phyloP scores from a whole-genome alignment of 1,140 invertebrate genomes.

The Drosophila parabipectinata region DNA sequence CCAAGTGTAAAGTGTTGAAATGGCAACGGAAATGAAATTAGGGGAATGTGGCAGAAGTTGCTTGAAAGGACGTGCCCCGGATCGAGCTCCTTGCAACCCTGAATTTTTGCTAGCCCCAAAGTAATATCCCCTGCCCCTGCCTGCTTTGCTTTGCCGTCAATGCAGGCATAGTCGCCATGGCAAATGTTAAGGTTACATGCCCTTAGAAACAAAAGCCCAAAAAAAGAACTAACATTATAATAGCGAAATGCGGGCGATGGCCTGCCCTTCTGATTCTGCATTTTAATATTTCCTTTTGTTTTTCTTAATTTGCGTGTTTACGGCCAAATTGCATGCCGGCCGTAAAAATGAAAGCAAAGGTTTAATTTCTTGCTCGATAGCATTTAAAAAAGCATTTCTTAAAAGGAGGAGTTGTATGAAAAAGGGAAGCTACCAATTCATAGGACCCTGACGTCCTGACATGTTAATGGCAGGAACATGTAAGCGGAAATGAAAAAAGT shows the following conservation, averaged over 20 bases:
- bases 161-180: constrained; percentile 31
- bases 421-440: constrained; percentile 14
- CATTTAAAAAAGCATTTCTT: constrained; percentile 28
- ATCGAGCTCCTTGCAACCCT: constrained; percentile 8
- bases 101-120: constrained; percentile 9
- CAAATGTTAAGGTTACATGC: constrained; percentile 67
- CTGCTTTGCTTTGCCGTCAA: not conserved
- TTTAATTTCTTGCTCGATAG: constrained; percentile 26
- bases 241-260: constrained; percentile 23
- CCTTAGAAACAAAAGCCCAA: not conserved
- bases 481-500: not conserved
- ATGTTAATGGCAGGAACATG: constrained; percentile 26
- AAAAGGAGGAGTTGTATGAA: not conserved
- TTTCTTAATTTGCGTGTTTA: constrained; percentile 74
- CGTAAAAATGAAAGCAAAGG: constrained; percentile 21
- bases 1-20: constrained; percentile 47
- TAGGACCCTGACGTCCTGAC: not conserved
- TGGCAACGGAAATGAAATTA: constrained; percentile 63
- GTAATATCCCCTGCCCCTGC: not conserved
- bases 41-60: constrained; percentile 27
- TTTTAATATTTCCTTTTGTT: constrained; percentile 52
- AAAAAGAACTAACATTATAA: constrained; percentile 17
- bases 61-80: constrained; percentile 36
- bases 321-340: constrained; percentile 59
- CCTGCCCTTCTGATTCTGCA: constrained; percentile 35